Evolutionary conservation across 2,113 vertebrate genomes (phyloP), one percentile per base, ranked within the genome.

Genomic region (Ardeotis arabs): DNA sequence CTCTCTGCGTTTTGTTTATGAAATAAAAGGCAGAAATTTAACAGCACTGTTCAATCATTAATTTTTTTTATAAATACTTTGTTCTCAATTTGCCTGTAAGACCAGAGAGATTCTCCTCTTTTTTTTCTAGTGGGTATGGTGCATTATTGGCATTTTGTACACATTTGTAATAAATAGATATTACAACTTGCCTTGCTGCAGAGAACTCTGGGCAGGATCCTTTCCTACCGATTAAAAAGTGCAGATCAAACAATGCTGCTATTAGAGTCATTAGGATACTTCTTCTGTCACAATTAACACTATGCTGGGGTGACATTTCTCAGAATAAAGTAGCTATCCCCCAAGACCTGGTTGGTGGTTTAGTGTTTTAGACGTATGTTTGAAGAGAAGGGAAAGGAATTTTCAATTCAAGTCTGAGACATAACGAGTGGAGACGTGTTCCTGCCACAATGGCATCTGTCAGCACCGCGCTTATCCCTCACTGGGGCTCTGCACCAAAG

Each of bases 11-110:
- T 83, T 76, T 87, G 52, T 76, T 90, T 89, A 84, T 86, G 21
- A 92, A 95, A 95, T 50, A 84, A 93, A 82, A 80, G 68, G 70
- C 90, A 95, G 75, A 96, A 93, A 80, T 88, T 94, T 94, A 96
- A 94, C 90, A 93, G 55, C 11, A 28, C 31, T 63, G 58, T 78
- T 84, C 66, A 96, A 76, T 95, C 68, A 93, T 90, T 93, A 88
- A 59, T 81, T 92, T 93, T 88, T 88, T 89, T 87, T 1, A 87
- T 87, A 89, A 72, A 79, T 91, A 58, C 18, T 89, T 89, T 89
- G 33, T 64, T 94, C 56, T 78, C 41, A 28, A 18, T 70, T 93
- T 77, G 7, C 52, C 35, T 74, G 20, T 53, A 63, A 89, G 12
- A 72, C 10, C 39, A 75, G 29, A 84, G 33, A 64, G 23, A 49